Evolutionary conservation across 2,113 vertebrate genomes (phyloP), one percentile per base, ranked within the genome.

Genomic region (Ophthalmolycus amberensis): DNA sequence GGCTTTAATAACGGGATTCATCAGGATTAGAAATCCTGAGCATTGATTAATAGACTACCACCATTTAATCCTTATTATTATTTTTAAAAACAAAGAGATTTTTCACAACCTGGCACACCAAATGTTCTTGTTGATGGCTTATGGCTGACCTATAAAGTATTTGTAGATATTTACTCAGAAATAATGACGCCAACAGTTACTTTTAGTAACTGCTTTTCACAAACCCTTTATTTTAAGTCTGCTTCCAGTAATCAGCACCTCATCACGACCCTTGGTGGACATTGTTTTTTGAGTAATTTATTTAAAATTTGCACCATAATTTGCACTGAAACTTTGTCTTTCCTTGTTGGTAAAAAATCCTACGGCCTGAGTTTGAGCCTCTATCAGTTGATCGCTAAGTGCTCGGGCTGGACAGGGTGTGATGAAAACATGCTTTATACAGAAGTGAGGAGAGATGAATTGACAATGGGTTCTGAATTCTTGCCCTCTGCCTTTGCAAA

Each of bases 391-490:
- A 90, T 86, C 79, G 90, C 22, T 71, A 77, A 83, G 76, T 75
- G 48, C 37, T 27, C 50, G 63, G 79, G 40, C 82, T 7, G 37
- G 54, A 72, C 79, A 54, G 34, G 58, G 58, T n/a, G 85, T 50
- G 80, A 71, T 82, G 82, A 92, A 79, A 86, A 79, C 65, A 48
- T 9, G 9, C 71, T 87, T 91, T 85, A 91, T 93, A 66, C 76
- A 74, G n/a, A 84, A 85, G 92, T 84, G 94, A 90, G 37, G 91
- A 94, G 84, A 88, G 92, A 94, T 87, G 62, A 83, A 87, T 77
- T 62, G 89, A 83, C 70, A 27, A 2, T 58, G 58, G 60, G 85
- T 84, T 79, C 75, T 85, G 74, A 86, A 92, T 91, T 91, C 86
- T 87, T 90, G 76, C 52, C 83, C 84, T 79, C 40, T 65, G 67